Evolutionary conservation across 2,797 vertebrate genomes (phyloP).

Genomic region (Paguma larvata): DNA sequence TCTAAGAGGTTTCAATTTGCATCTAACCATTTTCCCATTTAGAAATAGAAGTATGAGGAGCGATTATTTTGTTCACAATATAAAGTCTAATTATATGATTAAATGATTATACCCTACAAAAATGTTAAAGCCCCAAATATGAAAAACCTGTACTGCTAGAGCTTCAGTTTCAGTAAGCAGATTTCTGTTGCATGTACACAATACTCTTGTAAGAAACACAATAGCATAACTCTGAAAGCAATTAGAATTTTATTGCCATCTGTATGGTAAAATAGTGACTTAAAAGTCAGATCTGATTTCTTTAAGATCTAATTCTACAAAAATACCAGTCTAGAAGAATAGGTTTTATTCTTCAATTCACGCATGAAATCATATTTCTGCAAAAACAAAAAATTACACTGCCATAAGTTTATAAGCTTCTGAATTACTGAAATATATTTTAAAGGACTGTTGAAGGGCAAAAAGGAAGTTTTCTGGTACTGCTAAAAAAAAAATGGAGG

Average conservation of each 20-base stretch:
- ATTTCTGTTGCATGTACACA: constrained; percentile 39
- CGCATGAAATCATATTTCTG: constrained; percentile 39
- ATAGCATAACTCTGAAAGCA: neutral
- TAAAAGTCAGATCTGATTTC: constrained; percentile 57
- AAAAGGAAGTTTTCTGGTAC: constrained; percentile 67
- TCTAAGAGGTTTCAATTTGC: constrained; percentile 48
- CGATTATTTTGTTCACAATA: constrained; percentile 61
- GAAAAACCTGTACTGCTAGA: neutral
- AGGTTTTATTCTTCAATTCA: constrained; percentile 35
- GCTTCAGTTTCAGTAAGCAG: constrained; percentile 10
- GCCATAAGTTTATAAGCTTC: constrained; percentile 56
- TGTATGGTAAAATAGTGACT: constrained; percentile 41
- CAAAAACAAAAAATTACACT: constrained; percentile 22
- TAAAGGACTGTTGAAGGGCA: constrained; percentile 32
- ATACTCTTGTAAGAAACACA: constrained; percentile 48
- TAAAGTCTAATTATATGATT: constrained; percentile 63
- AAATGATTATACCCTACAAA: constrained; percentile 58
- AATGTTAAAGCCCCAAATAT: constrained; percentile 19
- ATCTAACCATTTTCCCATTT: constrained; percentile 48
- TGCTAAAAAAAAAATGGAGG: constrained; percentile 41
- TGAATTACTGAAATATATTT: constrained; percentile 62
- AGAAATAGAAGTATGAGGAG: constrained; percentile 30
- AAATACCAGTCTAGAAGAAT: constrained; percentile 61
- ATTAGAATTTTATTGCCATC: constrained; percentile 37
- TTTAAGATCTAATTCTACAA: constrained; percentile 44